A percentile compares a stretch with the other conserved stretches of the same genome.
These are phyloP conservation scores for Timandra comae DNA, from an alignment of 2,888 invertebrate species.

Conservation along the genomic window DNA sequence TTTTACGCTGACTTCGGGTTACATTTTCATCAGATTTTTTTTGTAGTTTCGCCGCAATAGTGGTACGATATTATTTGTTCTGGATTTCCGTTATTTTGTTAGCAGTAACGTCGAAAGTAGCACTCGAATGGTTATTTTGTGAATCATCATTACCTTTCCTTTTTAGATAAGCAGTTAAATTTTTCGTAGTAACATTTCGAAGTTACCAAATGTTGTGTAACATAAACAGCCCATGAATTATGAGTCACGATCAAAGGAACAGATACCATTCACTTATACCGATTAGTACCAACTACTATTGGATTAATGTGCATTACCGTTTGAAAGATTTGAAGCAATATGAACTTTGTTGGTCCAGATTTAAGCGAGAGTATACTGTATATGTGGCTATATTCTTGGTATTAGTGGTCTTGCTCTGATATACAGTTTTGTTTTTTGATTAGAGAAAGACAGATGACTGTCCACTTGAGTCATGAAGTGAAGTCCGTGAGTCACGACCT, in stretches of 20 bases:
- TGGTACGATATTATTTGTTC: not conserved
- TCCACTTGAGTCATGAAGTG: conserved; percentile 39
- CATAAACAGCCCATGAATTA: no score
- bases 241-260: no score
- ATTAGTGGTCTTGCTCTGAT: no score
- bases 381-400: no score
- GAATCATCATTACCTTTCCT: no score
- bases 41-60: conserved; percentile 1
- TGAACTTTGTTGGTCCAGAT: conserved; percentile 23
- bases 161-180: no score
- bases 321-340: conserved; percentile 32
- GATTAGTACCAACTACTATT: conserved; percentile 28
- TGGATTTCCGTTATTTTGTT: not conserved
- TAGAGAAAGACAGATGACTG: conserved; percentile 25
- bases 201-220: no score
- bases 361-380: no score
- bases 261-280: conserved; percentile 4
- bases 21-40: conserved; percentile 42
- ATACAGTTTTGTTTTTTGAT: no score
- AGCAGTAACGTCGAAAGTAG: no score
- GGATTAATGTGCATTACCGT: conserved; percentile 25
- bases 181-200: no score
- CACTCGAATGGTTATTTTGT: conserved; percentile 2
- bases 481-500: conserved; percentile 45
- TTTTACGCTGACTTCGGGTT: conserved; percentile 30